These are phyloP conservation scores for Dinomys branickii DNA, from an alignment of 2,113 vertebrate species.

Conservation along the genomic window DNA sequence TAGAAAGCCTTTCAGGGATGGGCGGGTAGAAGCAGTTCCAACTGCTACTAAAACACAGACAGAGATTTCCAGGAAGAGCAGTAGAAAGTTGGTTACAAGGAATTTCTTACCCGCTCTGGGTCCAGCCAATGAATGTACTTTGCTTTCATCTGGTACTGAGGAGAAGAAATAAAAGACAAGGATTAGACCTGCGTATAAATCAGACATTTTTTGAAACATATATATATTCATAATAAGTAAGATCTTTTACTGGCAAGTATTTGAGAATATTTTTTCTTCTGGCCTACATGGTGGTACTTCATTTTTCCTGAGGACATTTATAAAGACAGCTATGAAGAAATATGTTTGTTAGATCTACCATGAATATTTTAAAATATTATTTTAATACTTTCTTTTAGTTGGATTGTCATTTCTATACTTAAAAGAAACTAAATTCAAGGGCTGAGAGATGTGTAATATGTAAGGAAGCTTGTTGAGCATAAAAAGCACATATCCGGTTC, in stretches of 20 bases:
- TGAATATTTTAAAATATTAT: conserved; percentile 44
- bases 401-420: background rate
- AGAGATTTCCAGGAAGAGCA: conserved; percentile 75
- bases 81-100: conserved; percentile 52
- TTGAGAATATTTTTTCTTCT: conserved; percentile 53
- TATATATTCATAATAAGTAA: conserved; percentile 38
- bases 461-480: background rate
- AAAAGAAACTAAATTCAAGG: conserved; percentile 35
- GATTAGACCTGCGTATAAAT: conserved; percentile 81
- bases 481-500: background rate
- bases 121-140: conserved; percentile 88
- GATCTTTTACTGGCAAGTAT: conserved; percentile 75
- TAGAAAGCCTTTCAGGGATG: conserved; percentile 72
- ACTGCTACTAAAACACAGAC: conserved; percentile 67
- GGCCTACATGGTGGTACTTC: background rate
- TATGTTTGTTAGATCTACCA: background rate
- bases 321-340: conserved; percentile 45
- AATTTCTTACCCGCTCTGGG: conserved; percentile 88
- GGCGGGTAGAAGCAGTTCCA: conserved; percentile 73
- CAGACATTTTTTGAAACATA: conserved; percentile 74
- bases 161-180: conserved; percentile 79
- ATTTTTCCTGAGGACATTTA: conserved; percentile 36
- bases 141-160: conserved; percentile 94
- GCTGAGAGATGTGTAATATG: background rate
- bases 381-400: conserved; percentile 9